Percentiles rank a stretch among this genome's conserved stretches.
Conservation (phyloP, 2,888 invertebrate genomes). For the Zhuqinia jingwanae region DNA sequence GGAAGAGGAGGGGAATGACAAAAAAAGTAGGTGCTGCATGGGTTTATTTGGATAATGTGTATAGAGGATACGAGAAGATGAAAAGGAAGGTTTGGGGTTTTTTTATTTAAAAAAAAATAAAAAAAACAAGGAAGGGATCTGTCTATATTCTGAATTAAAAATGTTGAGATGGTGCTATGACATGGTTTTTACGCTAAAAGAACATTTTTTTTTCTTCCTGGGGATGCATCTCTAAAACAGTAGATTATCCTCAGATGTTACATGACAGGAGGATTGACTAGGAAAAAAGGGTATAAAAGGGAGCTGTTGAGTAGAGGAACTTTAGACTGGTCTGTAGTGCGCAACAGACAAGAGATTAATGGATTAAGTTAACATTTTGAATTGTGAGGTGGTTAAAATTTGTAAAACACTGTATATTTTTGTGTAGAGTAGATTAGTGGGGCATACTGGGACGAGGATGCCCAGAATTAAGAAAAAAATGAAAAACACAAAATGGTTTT, state of each 20-base stretch:
- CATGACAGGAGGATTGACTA: conserved; percentile 59
- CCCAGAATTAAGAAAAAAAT: conserved; percentile 70
- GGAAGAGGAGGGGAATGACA: conserved; percentile 12
- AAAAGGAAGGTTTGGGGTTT: conserved; percentile 39
- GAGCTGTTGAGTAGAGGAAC: conserved; percentile 21
- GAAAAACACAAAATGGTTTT: conserved; percentile 48
- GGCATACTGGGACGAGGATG: conserved; percentile 66
- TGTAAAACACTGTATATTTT: neutral
- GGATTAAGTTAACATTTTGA: conserved; percentile 20
- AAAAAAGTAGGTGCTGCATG: neutral
- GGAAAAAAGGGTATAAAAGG: conserved; percentile 76
- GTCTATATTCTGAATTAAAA: conserved; percentile 36
- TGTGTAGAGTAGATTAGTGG: conserved; percentile 33
- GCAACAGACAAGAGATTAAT: conserved; percentile 25
- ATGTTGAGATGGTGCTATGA: conserved; percentile 65
- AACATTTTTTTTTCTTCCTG: conserved; percentile 79
- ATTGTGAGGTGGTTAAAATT: conserved; percentile 3
- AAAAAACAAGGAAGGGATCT: conserved; percentile 77
- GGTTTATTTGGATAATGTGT: neutral
- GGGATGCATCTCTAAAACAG: conserved; percentile 59
- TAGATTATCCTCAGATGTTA: neutral
- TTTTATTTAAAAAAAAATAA: conserved; percentile 72
- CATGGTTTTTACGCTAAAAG: conserved; percentile 79
- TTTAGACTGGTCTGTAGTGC: conserved; percentile 41
- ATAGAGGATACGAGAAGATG: conserved; percentile 52